phyloP scores from a whole-genome alignment of 2,797 vertebrate genomes.

The Potorous gilbertii region DNA sequence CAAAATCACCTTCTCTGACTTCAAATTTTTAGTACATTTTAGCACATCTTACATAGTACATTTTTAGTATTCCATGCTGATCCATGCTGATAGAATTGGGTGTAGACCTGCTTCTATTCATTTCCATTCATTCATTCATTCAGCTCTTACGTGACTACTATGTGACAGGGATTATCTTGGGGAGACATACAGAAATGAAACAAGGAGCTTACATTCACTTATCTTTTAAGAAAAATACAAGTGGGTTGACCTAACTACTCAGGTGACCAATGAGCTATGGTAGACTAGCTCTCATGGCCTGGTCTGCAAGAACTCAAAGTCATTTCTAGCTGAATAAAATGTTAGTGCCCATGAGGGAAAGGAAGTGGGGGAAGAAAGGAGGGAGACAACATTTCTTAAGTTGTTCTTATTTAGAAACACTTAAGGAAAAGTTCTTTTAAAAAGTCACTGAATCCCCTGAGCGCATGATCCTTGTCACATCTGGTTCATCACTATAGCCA shows the following conservation, averaged over 20 bases:
- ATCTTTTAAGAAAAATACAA: background rate
- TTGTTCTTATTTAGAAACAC: constrained; percentile 1
- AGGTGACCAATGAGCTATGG: background rate
- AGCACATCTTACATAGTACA: background rate
- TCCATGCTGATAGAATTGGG: background rate
- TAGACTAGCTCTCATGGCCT: background rate
- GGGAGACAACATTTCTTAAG: background rate
- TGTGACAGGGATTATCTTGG: background rate
- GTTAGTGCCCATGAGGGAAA: background rate
- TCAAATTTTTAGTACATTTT: background rate
- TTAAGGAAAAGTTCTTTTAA: background rate
- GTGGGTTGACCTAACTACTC: background rate
- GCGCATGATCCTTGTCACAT: background rate
- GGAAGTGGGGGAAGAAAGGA: background rate
- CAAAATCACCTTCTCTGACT: background rate
- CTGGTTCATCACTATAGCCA: background rate
- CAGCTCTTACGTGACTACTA: background rate
- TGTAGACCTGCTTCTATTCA: background rate
- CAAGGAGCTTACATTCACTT: background rate
- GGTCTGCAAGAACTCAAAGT: background rate
- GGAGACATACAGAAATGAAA: background rate
- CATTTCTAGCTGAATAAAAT: background rate
- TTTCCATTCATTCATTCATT: background rate
- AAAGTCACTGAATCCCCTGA: background rate
- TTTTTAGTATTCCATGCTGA: background rate